Conservation (phyloP, 2,888 invertebrate genomes). For the Dynastes hyllus region DNA sequence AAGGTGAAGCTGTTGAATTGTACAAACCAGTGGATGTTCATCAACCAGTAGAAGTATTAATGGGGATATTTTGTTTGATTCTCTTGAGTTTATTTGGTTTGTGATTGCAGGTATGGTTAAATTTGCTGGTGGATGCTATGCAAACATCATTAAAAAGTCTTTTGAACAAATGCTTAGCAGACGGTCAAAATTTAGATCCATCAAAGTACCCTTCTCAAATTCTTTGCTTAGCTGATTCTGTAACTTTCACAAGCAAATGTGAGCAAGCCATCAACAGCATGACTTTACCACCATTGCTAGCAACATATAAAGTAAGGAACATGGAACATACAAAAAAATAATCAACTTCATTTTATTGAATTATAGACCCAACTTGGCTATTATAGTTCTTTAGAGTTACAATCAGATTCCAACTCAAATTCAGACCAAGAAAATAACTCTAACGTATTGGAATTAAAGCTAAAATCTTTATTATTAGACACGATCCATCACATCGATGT, state of each 20-base stretch:
- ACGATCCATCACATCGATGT: constrained; percentile 93
- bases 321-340: constrained; percentile 54
- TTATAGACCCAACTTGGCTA: constrained; percentile 71
- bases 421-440: constrained; percentile 55
- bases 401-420: constrained; percentile 57
- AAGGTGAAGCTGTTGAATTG: constrained; percentile 83
- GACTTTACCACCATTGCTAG: constrained; percentile 74
- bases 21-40: constrained; percentile 81
- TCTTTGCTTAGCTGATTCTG: constrained; percentile 87
- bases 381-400: constrained; percentile 71
- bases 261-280: constrained; percentile 86
- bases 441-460: constrained; percentile 79
- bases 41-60: constrained; percentile 82
- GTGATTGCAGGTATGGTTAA: constrained; percentile 80
- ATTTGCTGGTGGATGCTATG: constrained; percentile 88
- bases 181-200: constrained; percentile 75
- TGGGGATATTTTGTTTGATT: not conserved
- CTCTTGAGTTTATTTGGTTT: not conserved
- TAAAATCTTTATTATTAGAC: constrained; percentile 94
- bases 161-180: constrained; percentile 75
- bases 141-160: constrained; percentile 82
- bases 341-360: constrained; percentile 50
- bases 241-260: constrained; percentile 88
- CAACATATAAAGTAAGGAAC: constrained; percentile 71
- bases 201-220: constrained; percentile 84